Evolutionary conservation across 2,113 vertebrate genomes (phyloP).

Genomic region (Mesocricetus auratus): DNA sequence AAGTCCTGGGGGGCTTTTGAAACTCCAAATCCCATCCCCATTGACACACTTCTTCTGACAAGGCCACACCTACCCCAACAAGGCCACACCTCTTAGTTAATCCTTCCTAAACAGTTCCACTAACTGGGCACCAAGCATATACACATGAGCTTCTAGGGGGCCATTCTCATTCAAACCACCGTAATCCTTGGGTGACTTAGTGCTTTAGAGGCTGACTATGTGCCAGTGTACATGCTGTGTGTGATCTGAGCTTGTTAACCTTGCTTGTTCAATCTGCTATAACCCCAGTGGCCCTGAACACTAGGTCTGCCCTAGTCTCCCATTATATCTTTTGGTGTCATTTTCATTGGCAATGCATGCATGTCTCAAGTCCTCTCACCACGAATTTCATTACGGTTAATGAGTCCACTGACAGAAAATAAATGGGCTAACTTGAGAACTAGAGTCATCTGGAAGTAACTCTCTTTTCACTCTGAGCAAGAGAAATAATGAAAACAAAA

Average conservation of each 20-base stretch:
- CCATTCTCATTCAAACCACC: neutral
- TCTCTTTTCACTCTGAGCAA: conserved; percentile 38
- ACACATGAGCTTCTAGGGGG: neutral
- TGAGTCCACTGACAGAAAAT: neutral
- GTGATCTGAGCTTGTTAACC: neutral
- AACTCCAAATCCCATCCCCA: neutral
- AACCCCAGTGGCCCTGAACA: neutral
- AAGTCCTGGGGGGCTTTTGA: neutral
- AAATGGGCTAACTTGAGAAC: neutral
- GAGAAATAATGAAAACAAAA: conserved; percentile 14
- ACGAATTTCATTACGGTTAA: neutral
- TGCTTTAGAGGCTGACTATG: neutral
- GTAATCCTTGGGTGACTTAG: neutral
- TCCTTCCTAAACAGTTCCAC: neutral
- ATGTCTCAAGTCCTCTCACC: neutral
- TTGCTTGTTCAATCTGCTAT: neutral
- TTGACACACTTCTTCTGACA: neutral
- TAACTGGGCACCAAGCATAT: neutral
- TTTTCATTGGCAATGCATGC: conserved; percentile 7
- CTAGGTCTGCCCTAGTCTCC: neutral
- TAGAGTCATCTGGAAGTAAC: fast-evolving
- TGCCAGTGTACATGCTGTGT: neutral
- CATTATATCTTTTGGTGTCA: neutral
- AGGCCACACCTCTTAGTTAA: neutral
- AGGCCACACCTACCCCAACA: neutral